Conservation (phyloP, 1,140 invertebrate genomes). For the Drosophila sp. region DNA sequence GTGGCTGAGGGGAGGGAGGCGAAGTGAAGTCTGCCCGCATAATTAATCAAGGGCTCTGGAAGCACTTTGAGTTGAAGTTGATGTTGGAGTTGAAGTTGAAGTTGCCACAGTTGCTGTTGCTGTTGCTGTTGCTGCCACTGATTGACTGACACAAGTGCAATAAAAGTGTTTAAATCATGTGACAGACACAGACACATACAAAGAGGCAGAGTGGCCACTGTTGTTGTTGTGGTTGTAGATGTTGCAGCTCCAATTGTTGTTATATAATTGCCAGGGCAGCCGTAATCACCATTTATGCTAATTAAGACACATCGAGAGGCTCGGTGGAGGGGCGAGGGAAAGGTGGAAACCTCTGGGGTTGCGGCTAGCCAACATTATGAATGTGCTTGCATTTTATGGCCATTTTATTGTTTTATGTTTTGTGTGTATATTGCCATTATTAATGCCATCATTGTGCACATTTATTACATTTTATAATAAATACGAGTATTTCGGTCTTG, state of each 20-base stretch:
- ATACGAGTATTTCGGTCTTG: constrained; percentile 38
- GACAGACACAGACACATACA: background rate
- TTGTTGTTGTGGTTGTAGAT: constrained; percentile 29
- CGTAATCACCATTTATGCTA: constrained; percentile 74
- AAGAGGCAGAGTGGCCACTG: background rate
- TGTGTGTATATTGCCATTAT: constrained; percentile 62
- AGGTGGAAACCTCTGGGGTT: constrained; percentile 50
- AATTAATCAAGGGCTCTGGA: constrained; percentile 49
- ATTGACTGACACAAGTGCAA: constrained; percentile 45
- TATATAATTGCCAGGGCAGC: constrained; percentile 43
- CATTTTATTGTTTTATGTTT: constrained; percentile 62
- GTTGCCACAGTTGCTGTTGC: background rate
- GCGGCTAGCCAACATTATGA: constrained; percentile 37
- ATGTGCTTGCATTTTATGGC: constrained; percentile 75
- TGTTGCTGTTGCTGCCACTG: constrained; percentile 17
- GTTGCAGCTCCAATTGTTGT: constrained; percentile 23
- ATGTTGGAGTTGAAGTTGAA: background rate
- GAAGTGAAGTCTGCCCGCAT: constrained; percentile 40
- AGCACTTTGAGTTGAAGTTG: constrained; percentile 17
- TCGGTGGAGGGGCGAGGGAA: constrained; percentile 29
- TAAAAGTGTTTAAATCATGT: constrained; percentile 52
- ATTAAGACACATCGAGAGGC: constrained; percentile 73
- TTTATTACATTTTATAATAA: constrained; percentile 49
- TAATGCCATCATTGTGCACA: constrained; percentile 67
- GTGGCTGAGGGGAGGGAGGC: too few species aligned